Evolutionary conservation across 2,113 vertebrate genomes (phyloP).

Genomic region (Cavia porcellus): DNA sequence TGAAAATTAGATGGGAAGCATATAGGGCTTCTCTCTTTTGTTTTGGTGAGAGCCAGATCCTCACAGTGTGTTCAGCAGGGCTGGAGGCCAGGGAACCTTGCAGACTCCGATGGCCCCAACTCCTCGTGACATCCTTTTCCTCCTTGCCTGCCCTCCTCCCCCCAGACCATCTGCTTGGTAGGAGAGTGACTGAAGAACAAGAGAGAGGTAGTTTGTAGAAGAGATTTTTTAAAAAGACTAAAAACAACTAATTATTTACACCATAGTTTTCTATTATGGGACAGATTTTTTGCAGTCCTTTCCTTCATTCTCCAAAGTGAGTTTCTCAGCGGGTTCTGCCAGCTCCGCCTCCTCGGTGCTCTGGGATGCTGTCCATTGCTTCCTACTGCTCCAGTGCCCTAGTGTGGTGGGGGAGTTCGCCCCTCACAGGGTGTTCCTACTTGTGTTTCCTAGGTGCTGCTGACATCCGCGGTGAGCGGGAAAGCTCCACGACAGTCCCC

Average conservation of each 20-base stretch:
- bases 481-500: neutral
- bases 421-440: neutral
- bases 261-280: neutral
- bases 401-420: neutral
- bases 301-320: neutral
- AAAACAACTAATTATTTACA: neutral
- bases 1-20: neutral
- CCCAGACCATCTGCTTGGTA: fast-evolving
- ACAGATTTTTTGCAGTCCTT: neutral
- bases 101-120: neutral
- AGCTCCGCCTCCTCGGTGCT: neutral
- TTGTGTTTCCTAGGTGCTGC: neutral
- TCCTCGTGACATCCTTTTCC: fast-evolving
- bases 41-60: neutral
- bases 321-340: neutral
- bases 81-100: neutral
- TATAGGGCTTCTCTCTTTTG: neutral
- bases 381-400: neutral
- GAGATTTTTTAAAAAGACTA: neutral
- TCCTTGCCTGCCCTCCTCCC: neutral
- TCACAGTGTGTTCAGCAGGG: neutral
- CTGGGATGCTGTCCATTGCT: neutral
- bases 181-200: neutral
- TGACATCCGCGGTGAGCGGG: fast-evolving
- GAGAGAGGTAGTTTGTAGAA: neutral